Evolutionary conservation across 1,140 invertebrate species (phyloP).

Genomic region (Cheumatopsyche charites): DNA sequence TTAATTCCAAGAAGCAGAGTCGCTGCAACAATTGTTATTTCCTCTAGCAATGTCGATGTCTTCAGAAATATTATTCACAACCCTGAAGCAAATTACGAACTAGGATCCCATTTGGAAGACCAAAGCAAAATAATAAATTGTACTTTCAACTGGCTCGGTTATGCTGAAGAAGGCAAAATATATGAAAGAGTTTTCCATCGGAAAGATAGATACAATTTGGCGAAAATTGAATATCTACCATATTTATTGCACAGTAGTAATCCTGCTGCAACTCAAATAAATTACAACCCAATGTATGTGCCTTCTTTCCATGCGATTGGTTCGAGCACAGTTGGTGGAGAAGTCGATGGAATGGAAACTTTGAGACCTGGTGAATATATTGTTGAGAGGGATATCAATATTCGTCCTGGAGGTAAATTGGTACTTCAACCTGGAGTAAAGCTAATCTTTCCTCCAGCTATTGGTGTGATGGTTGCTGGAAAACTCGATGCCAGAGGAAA

Average conservation of each 20-base stretch:
- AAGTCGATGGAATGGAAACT: conserved; percentile 85
- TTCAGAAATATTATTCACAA: conserved; percentile 94
- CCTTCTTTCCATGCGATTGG: conserved; percentile 74
- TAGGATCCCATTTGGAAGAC: conserved; percentile 93
- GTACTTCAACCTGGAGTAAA: conserved; percentile 86
- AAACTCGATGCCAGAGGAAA: conserved; percentile 82
- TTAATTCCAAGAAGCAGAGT: conserved; percentile 87
- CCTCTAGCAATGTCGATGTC: conserved; percentile 89
- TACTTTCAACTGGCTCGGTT: conserved; percentile 93
- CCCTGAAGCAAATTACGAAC: conserved; percentile 87
- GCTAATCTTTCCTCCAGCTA: conserved; percentile 84
- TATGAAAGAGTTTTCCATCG: conserved; percentile 85
- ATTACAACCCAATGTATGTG: conserved; percentile 74
- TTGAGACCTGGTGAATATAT: conserved; percentile 80
- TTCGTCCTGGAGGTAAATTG: conserved; percentile 85
- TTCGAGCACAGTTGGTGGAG: conserved; percentile 79
- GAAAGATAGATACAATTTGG: conserved; percentile 90
- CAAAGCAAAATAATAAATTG: conserved; percentile 94
- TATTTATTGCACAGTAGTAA: conserved; percentile 85
- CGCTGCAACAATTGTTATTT: conserved; percentile 86
- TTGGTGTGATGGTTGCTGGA: conserved; percentile 97
- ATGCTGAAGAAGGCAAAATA: conserved; percentile 75
- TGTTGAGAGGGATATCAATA: conserved; percentile 89
- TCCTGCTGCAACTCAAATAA: conserved; percentile 78
- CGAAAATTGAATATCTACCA: conserved; percentile 84